A percentile compares a stretch with the other conserved stretches of the same genome.
Evolutionary conservation across 1,140 invertebrate species (phyloP).

Genomic region (Steinernema feltiae): DNA sequence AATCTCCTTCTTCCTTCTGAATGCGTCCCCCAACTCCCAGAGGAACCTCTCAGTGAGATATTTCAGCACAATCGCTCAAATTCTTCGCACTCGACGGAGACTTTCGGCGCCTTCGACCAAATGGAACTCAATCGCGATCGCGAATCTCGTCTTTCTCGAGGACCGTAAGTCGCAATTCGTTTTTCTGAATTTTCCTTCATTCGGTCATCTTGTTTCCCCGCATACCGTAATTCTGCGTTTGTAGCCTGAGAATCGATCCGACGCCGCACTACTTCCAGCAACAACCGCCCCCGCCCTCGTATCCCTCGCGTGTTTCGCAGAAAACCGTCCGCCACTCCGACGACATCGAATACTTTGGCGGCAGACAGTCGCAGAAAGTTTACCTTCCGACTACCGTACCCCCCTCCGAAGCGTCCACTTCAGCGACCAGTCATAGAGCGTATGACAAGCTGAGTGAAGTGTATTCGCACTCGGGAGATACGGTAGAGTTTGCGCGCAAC

Average conservation of each 20-base stretch:
- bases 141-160: not conserved
- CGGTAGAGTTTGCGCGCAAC: constrained; percentile 34
- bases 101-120: not conserved
- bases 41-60: not conserved
- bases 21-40: too few species aligned
- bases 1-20: too few species aligned
- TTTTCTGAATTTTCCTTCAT: not conserved
- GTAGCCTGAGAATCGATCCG: not conserved
- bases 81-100: not conserved
- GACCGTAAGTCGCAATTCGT: not conserved
- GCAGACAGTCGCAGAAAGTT: not conserved
- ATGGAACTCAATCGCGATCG: not conserved
- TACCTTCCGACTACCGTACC: not conserved
- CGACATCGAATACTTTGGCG: not conserved
- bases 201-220: not conserved
- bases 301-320: not conserved
- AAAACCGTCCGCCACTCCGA: not conserved
- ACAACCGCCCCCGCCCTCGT: not conserved
- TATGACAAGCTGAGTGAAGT: constrained; percentile 30
- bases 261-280: not conserved
- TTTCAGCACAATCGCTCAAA: not conserved
- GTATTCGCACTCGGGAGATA: constrained; percentile 29
- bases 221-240: not conserved
- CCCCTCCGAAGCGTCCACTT: not conserved
- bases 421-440: not conserved